Conservation (phyloP, 1,140 invertebrate species). For the Drosophila nannoptera region DNA sequence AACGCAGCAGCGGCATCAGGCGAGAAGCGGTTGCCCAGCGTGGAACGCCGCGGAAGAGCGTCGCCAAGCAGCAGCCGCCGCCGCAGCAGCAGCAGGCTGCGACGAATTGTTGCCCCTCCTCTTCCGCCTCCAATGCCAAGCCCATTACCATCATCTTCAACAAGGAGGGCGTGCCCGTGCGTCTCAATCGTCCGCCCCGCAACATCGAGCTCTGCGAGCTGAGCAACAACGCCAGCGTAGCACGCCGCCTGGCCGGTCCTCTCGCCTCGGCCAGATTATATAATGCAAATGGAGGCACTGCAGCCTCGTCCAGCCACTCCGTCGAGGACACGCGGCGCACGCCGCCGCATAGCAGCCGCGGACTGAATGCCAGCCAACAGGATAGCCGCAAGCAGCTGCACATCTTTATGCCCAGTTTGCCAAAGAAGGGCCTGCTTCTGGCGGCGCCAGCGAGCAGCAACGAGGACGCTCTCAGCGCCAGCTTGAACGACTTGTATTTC, state of each 20-base stretch:
- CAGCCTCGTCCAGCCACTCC: constrained; percentile 3
- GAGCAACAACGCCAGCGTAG: constrained; percentile 60
- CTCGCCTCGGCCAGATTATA: constrained; percentile 70
- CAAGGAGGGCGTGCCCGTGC: constrained; percentile 73
- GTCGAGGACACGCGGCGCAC: constrained; percentile 43
- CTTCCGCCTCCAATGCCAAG: constrained; percentile 59
- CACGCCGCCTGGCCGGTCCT: constrained; percentile 59
- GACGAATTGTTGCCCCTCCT: constrained; percentile 21
- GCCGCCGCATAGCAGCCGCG: constrained; percentile 51
- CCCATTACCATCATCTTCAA: constrained; percentile 78
- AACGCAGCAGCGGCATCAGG: constrained; percentile 31
- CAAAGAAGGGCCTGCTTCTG: constrained; percentile 62
- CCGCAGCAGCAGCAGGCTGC: constrained; percentile 8
- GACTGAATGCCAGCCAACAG: constrained; percentile 15
- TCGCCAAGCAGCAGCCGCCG: no score
- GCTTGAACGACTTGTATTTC: constrained; percentile 59
- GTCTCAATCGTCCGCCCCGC: constrained; percentile 67
- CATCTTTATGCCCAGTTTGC: constrained; percentile 77
- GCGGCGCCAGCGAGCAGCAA: constrained; percentile 12
- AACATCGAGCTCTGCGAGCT: constrained; percentile 72
- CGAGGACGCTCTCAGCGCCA: constrained; percentile 51
- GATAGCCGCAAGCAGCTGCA: constrained; percentile 69
- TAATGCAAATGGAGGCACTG: constrained; percentile 46
- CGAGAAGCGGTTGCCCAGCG: constrained; percentile 45
- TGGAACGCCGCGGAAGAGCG: constrained; percentile 28